Conservation (phyloP, 1,140 invertebrate species). For the Magallana ariakensis region DNA sequence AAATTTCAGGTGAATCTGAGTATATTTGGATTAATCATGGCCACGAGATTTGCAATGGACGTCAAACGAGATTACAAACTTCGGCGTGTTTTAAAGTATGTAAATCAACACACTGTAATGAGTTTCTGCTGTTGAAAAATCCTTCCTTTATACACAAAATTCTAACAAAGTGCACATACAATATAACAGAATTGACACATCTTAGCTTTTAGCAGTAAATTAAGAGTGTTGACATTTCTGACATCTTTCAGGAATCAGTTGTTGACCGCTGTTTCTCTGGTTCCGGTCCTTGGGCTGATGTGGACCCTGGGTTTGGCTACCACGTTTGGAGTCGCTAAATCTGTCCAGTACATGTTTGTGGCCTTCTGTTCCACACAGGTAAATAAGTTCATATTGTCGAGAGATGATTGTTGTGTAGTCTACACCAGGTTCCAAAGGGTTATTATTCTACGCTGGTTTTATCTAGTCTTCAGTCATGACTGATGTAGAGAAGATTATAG, state of each 20-base stretch:
- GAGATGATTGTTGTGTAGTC: too few relatives aligned
- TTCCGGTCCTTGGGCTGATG: slow-evolving; percentile 61
- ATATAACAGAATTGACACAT: too few relatives aligned
- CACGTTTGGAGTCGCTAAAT: slow-evolving; percentile 8
- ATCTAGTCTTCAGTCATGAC: too few relatives aligned
- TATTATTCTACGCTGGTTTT: too few relatives aligned
- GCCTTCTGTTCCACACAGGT: slow-evolving; percentile 62
- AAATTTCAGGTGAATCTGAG: slow-evolving; percentile 50
- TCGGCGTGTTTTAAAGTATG: slow-evolving; percentile 48
- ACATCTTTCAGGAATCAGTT: slow-evolving; percentile 53
- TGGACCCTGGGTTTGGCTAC: slow-evolving; percentile 60
- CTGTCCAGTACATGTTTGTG: slow-evolving; percentile 62
- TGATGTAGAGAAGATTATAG: too few relatives aligned
- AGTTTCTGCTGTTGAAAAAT: too few relatives aligned
- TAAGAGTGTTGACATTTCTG: too few relatives aligned
- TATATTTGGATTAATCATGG: slow-evolving; percentile 54
- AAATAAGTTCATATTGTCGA: neutral
- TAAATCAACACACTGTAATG: too few relatives aligned
- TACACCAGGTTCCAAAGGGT: too few relatives aligned
- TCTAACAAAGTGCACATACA: too few relatives aligned
- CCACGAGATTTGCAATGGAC: slow-evolving; percentile 52
- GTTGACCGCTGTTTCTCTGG: slow-evolving; percentile 53
- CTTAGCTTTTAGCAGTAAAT: neutral
- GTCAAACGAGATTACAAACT: slow-evolving; percentile 44
- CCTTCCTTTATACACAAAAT: too few relatives aligned